Evolutionary conservation across 2,797 vertebrate species (phyloP).

Genomic region (Coracias cyanogaster): DNA sequence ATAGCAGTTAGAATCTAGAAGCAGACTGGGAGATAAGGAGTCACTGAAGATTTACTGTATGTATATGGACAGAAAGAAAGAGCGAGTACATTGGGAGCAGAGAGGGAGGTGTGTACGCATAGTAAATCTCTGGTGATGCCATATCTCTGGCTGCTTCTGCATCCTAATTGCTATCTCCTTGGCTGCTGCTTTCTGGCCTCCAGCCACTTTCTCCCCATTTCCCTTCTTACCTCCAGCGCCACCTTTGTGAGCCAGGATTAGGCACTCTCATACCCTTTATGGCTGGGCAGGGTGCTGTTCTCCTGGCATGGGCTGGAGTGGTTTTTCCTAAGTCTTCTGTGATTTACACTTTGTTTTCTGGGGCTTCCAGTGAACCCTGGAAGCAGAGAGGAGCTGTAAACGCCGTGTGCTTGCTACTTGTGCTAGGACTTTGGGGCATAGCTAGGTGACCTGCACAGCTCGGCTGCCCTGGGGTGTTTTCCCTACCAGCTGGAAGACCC

Average conservation of each 20-base stretch:
- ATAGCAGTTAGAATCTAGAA: constrained; percentile 75
- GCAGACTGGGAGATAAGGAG: constrained; percentile 73
- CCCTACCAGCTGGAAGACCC: neutral
- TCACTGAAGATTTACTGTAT: constrained; percentile 73
- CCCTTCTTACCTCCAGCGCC: neutral
- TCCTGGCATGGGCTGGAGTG: neutral
- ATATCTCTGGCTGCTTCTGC: constrained; percentile 57
- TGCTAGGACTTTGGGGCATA: neutral
- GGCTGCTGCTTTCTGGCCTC: constrained; percentile 31
- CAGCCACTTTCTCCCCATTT: constrained; percentile 28
- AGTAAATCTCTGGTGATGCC: constrained; percentile 66
- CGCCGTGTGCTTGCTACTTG: neutral
- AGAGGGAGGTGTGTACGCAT: constrained; percentile 66
- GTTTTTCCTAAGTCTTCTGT: neutral
- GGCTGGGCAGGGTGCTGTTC: neutral
- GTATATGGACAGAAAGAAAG: constrained; percentile 68
- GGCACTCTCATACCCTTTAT: rapidly evolving
- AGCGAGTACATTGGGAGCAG: constrained; percentile 53
- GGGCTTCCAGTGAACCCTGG: neutral
- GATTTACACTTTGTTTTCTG: neutral
- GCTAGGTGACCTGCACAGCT: neutral
- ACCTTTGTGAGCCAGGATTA: neutral
- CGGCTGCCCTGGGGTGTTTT: neutral
- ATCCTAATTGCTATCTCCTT: constrained; percentile 64
- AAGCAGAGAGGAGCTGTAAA: neutral